Evolutionary conservation across 2,797 vertebrate genomes (phyloP).

Genomic region (Numenius phaeopus): DNA sequence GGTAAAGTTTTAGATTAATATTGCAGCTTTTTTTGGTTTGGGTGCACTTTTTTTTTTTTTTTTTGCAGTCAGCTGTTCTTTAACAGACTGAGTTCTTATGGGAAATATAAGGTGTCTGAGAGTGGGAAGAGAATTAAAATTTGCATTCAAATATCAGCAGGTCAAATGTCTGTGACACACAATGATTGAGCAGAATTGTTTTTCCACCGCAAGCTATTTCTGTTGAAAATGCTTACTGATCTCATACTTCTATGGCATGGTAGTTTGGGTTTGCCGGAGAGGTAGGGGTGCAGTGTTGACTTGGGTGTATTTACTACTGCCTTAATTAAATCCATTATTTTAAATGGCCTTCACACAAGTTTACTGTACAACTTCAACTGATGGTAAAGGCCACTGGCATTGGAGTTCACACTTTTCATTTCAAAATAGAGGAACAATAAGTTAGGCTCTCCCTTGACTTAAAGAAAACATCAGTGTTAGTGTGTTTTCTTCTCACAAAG

Average conservation of each 20-base stretch:
- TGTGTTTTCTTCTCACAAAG: background rate
- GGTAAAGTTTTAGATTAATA: background rate
- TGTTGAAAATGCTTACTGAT: background rate
- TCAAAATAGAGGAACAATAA: background rate
- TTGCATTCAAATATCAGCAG: conserved; percentile 20
- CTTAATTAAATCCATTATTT: background rate
- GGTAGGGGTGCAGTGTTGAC: background rate
- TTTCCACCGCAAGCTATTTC: background rate
- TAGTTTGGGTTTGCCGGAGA: background rate
- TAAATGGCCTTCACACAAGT: background rate
- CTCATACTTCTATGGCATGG: background rate
- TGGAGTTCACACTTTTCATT: background rate
- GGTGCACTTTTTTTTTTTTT: background rate
- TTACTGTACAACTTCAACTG: background rate
- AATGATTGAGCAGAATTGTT: background rate
- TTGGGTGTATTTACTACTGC: background rate
- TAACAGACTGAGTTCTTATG: background rate
- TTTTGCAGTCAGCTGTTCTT: background rate
- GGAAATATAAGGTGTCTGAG: background rate
- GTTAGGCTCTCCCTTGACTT: background rate
- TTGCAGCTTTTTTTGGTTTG: background rate
- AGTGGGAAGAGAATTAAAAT: background rate
- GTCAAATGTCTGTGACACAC: conserved; percentile 4
- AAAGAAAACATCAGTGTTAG: background rate
- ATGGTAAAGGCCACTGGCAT: background rate